Conservation (phyloP, 2,113 vertebrate genomes). For the Falcunculus frontatus region DNA sequence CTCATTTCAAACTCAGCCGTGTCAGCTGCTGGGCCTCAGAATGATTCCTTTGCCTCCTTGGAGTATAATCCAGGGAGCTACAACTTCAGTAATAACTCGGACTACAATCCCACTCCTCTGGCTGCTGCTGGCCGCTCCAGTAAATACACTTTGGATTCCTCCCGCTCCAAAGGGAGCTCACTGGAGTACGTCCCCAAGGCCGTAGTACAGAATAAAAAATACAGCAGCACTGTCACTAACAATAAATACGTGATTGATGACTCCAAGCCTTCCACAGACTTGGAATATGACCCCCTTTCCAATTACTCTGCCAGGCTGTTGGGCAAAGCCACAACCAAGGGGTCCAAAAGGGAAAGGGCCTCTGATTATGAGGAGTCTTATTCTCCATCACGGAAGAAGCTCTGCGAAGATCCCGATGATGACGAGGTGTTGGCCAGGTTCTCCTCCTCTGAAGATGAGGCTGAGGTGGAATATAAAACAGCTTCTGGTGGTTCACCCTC, state of each 20-base stretch:
- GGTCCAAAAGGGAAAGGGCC: slow-evolving; percentile 38
- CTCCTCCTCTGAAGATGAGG: slow-evolving; percentile 86
- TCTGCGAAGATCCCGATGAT: slow-evolving; percentile 61
- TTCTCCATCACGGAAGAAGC: slow-evolving; percentile 73
- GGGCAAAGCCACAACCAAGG: slow-evolving; percentile 63
- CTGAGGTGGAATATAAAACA: slow-evolving; percentile 66
- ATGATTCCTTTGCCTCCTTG: slow-evolving; percentile 57
- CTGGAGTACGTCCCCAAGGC: slow-evolving; percentile 91
- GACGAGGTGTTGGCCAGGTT: slow-evolving; percentile 71
- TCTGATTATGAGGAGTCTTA: slow-evolving; percentile 66
- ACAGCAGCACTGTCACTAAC: slow-evolving; percentile 62
- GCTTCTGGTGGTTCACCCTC: slow-evolving; percentile 59
- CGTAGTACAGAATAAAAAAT: slow-evolving; percentile 68
- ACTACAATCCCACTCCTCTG: slow-evolving; percentile 88
- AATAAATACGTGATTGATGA: slow-evolving; percentile 91
- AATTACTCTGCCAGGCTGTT: slow-evolving; percentile 88
- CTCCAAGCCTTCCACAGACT: slow-evolving; percentile 86
- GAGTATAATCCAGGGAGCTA: slow-evolving; percentile 81
- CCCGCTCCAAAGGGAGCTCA: slow-evolving; percentile 59
- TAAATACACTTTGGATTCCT: slow-evolving; percentile 86
- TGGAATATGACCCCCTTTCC: slow-evolving; percentile 94
- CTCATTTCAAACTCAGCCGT: not conserved
- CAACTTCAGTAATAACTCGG: slow-evolving; percentile 62
- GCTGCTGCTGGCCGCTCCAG: slow-evolving; percentile 53
- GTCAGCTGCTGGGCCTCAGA: not conserved